Base-by-base conservation (phyloP, 2,888 invertebrate genomes). In the Andricus curvator region DNA sequence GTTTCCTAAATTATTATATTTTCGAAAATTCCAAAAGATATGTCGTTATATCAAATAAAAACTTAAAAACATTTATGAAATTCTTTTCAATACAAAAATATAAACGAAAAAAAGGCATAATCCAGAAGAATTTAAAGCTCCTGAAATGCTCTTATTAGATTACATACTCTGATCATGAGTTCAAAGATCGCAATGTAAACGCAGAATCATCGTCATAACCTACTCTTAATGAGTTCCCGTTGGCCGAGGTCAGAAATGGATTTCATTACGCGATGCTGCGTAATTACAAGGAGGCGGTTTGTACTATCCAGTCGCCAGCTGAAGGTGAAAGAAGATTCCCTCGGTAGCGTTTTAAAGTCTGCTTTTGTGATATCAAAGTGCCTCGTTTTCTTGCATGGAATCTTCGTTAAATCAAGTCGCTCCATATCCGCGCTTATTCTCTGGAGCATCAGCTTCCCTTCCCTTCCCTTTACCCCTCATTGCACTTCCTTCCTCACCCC, bases 291-390 rank as follows among this genome's bases (percentile, higher is more conserved):
- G 9, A 44, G 68, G 44, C 68, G 68, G 68, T 68, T 68, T 68
- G 68, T 68, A 68, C 68, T 44, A 68, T 68, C 48, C 68, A 68
- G 48, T 68, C 48, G 48, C 68, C 22, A 48, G 48, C 68, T 68
- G 68, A 68, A 68, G 68, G 68, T 68, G 68, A 68, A 68, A 68
- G 68, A 68, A 68, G 68, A 51, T 68, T 68, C 48, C 68, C 68
- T 68, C 68, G 68, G 68, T 68, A 68, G 44, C 68, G 68, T 68
- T 68, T 68, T 68, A 68, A 68, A 68, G 48, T 22, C 25, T 48
- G 48, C 68, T 68, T 68, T 68, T 68, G 68, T 68, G 25, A 44
- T 68, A 68, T 68, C 68, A 48, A 51, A 68, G 68, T 68, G 68
- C 68, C 68, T 68, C 68, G 48, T 68, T 68, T 29, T 68, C 68